These are phyloP conservation scores for Campoplex nolae DNA, from an alignment of 2,888 invertebrate species.

Conservation along the genomic window DNA sequence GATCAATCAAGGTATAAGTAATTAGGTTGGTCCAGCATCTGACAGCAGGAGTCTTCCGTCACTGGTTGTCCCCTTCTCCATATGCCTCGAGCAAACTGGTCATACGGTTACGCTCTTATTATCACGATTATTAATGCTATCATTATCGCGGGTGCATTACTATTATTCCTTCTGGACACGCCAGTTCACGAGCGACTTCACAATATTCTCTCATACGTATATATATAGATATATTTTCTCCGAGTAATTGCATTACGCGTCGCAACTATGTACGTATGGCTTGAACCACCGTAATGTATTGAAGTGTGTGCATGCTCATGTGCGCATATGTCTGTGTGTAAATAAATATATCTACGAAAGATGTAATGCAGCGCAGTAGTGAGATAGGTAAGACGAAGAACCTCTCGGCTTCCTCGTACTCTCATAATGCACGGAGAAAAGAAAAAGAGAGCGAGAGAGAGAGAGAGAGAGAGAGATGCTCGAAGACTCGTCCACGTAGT, in stretches of 20 bases:
- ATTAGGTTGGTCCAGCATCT: conserved; percentile 53
- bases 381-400: conserved; percentile 45
- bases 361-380: conserved; percentile 43
- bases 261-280: conserved; percentile 47
- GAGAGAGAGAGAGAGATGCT: conserved; percentile 14
- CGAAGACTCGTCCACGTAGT: conserved; percentile 54
- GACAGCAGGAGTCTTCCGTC: conserved; percentile 60
- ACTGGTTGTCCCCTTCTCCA: conserved; percentile 48
- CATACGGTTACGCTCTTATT: conserved; percentile 70
- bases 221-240: conserved; percentile 41
- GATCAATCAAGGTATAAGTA: conserved; percentile 57
- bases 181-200: conserved; percentile 47
- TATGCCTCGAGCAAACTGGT: conserved; percentile 42
- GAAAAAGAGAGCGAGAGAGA: conserved; percentile 12
- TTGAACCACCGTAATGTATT: conserved; percentile 43
- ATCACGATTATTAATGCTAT: conserved; percentile 71
- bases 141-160: conserved; percentile 67
- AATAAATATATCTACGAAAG: conserved; percentile 9
- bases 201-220: conserved; percentile 34
- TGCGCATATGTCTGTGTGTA: neutral
- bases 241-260: conserved; percentile 64
- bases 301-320: neutral
- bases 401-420: conserved; percentile 33
- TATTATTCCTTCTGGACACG: conserved; percentile 69
- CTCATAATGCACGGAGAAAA: conserved; percentile 44